Evolutionary conservation across 1,140 invertebrate genomes (phyloP), one percentile per base, ranked within the genome.

Genomic region (Bicyclus anynana): DNA sequence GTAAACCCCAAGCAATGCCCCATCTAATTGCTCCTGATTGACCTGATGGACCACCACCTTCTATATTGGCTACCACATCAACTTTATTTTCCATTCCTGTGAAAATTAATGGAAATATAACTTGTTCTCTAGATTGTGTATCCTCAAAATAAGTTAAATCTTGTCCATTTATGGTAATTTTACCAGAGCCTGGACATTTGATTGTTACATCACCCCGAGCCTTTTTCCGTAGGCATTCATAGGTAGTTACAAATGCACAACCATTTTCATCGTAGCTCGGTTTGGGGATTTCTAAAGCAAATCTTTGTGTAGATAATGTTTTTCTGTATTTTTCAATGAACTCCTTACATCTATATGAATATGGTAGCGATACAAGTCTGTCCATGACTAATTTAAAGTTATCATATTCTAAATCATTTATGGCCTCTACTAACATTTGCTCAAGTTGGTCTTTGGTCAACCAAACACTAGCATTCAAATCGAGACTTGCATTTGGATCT

Each of bases 81-180:
- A 98, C 94, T 82, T 93, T 90, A 26, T 93, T 91, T 46, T 94
- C 70, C 91, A 96, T 91, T 17, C 92, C 91, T 53, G 92, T 92
- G 71, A 98, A 95, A 64, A 95, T 91, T 40, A 99, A 89, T 4
- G 97, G 97, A 80, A 96, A 97, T 59, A 98, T 80, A 13, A 98
- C 67, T 91, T 96, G 94, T 84, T 96, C 95, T 63, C 94, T 92
- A 37, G 91, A 79, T 73, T 95, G 92, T 9, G 91, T 79, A 64
- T 92, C 84, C 23, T 89, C 69, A 77, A 97, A 97, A 75, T 95
- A 97, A 1, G 89, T 90, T n/a, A 97, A 91, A 68, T 93, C 91
- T 68, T 93, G 66, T 13, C 93, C 94, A 89, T 98, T 98, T 38
- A 98, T 95, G 17, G 82, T 92, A 53, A 98, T 92, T 72, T 93